These are phyloP conservation scores for Oceanodroma leucorhoa DNA, from an alignment of 2,797 vertebrate species.

Conservation along the genomic window DNA sequence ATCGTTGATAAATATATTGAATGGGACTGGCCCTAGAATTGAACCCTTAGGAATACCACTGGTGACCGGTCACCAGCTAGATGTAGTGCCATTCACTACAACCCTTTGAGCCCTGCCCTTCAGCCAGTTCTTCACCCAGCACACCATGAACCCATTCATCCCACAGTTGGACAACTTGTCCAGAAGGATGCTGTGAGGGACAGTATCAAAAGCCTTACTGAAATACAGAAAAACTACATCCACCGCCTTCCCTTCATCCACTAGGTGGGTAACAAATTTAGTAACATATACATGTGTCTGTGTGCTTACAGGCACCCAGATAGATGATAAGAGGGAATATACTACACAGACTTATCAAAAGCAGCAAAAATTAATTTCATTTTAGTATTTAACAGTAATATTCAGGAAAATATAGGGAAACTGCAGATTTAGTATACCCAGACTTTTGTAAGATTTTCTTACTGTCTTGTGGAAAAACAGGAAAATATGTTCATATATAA, in stretches of 20 bases:
- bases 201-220: no score
- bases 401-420: not conserved
- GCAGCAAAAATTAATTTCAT: not conserved
- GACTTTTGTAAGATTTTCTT: not conserved
- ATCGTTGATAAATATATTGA: no score
- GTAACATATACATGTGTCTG: not conserved
- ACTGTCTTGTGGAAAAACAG: not conserved
- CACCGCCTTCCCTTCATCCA: not conserved
- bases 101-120: no score
- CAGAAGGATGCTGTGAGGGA: not conserved
- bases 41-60: no score
- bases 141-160: no score
- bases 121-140: no score
- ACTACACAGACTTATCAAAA: not conserved
- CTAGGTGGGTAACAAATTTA: not conserved
- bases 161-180: not conserved
- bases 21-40: no score
- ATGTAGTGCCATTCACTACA: no score
- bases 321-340: not conserved
- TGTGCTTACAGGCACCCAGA: not conserved
- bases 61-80: no score
- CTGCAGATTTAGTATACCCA: not conserved
- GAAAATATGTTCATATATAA: not conserved
- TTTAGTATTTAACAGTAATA: not conserved
- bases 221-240: not conserved